Conservation (phyloP, 1,140 invertebrate species). For the Panonychus citri region DNA sequence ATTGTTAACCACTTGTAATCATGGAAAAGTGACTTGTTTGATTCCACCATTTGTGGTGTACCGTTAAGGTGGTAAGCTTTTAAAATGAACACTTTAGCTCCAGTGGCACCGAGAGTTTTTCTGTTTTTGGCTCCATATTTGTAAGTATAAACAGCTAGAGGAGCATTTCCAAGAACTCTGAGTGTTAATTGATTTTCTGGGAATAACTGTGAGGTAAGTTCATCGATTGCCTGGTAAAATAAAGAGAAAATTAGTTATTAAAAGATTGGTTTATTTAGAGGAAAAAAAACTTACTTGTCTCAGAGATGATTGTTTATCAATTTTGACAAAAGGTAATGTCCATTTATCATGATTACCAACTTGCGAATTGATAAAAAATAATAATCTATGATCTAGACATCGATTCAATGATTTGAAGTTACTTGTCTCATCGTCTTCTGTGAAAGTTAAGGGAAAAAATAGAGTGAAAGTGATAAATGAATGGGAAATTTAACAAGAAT, state of each 20-base stretch:
- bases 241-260: background rate
- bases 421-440: background rate
- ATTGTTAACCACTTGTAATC: background rate
- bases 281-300: background rate
- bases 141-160: background rate
- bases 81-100: background rate
- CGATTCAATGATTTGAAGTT: background rate
- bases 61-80: background rate
- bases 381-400: background rate
- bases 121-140: background rate
- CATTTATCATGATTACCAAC: background rate
- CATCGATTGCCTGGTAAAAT: background rate
- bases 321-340: background rate
- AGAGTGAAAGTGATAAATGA: background rate
- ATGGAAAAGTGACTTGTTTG: background rate
- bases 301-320: background rate
- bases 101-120: background rate
- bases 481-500: background rate
- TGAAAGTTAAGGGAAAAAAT: too few relatives aligned
- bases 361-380: background rate
- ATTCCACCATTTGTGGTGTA: background rate
- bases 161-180: background rate
- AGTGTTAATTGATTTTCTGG: background rate
- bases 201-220: background rate
- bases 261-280: background rate